Percentiles rank a stretch among this genome's conserved stretches.
Evolutionary conservation across 2,888 invertebrate species (phyloP).

Genomic region (Vesta saturnalis): DNA sequence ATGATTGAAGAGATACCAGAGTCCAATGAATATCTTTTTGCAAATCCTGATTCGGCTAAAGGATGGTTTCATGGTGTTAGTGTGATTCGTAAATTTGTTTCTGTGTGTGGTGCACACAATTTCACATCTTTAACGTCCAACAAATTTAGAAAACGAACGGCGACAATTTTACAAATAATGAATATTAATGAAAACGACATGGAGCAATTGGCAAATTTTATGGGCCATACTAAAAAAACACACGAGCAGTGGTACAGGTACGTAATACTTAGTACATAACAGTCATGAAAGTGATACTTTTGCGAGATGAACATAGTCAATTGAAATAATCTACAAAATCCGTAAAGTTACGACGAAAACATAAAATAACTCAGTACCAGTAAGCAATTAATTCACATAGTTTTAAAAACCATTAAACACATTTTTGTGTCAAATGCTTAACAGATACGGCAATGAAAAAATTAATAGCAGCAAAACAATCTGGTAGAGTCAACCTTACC

Average conservation of each 20-base stretch:
- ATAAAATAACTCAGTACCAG: too few species aligned
- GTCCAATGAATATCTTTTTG: constrained; percentile 44
- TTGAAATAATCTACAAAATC: too few species aligned
- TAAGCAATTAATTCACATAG: too few species aligned
- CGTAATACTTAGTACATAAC: background rate
- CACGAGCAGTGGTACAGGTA: constrained; percentile 43
- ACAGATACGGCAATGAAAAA: too few species aligned
- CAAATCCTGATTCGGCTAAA: constrained; percentile 37
- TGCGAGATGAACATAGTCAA: too few species aligned
- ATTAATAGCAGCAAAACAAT: too few species aligned
- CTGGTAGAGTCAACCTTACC: too few species aligned
- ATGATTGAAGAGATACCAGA: constrained; percentile 27
- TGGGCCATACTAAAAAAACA: constrained; percentile 47
- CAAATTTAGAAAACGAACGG: constrained; percentile 43
- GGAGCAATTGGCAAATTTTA: constrained; percentile 47
- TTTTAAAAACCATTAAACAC: too few species aligned
- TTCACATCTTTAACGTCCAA: constrained; percentile 42
- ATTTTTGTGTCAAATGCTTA: too few species aligned
- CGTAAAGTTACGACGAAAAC: too few species aligned
- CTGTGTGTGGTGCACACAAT: constrained; percentile 36
- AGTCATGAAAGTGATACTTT: too few species aligned
- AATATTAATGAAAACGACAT: constrained; percentile 42
- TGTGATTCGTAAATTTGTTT: constrained; percentile 42
- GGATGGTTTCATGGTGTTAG: constrained; percentile 43
- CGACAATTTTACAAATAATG: constrained; percentile 41